Conservation (phyloP, 2,113 vertebrate species). For the Siniperca chuatsi region DNA sequence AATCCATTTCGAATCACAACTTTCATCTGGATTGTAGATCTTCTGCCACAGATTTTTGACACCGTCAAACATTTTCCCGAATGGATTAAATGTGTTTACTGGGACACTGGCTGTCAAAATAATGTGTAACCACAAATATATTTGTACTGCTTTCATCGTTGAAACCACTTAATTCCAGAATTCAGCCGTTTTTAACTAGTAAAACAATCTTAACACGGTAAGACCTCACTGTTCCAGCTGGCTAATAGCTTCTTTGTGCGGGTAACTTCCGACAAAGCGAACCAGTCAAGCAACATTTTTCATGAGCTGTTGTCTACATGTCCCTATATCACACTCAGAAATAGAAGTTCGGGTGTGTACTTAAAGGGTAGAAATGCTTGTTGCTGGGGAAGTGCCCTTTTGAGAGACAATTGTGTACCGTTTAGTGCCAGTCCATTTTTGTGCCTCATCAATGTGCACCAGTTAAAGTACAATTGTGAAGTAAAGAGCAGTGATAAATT, state of each 20-base stretch:
- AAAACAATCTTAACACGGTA: neutral
- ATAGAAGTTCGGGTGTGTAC: too few species aligned
- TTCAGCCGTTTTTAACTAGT: neutral
- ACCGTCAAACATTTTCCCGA: neutral
- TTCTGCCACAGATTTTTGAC: neutral
- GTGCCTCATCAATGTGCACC: too few species aligned
- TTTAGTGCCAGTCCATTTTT: too few species aligned
- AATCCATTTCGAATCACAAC: neutral
- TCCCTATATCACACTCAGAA: too few species aligned
- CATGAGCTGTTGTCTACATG: neutral
- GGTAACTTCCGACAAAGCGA: neutral
- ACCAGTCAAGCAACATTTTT: neutral
- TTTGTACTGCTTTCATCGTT: neutral
- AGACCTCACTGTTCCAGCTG: neutral
- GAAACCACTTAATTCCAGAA: neutral
- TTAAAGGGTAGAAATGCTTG: too few species aligned
- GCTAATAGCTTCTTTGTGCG: neutral
- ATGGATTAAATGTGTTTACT: too few species aligned
- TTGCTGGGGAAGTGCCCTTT: too few species aligned
- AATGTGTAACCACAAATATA: neutral
- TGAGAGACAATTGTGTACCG: too few species aligned
- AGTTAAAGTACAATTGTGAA: neutral
- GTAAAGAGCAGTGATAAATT: neutral
- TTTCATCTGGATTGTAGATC: neutral
- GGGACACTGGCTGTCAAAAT: too few species aligned